Evolutionary conservation across 2,888 invertebrate genomes (phyloP).

Genomic region (Caenorhabditis panamensis): DNA sequence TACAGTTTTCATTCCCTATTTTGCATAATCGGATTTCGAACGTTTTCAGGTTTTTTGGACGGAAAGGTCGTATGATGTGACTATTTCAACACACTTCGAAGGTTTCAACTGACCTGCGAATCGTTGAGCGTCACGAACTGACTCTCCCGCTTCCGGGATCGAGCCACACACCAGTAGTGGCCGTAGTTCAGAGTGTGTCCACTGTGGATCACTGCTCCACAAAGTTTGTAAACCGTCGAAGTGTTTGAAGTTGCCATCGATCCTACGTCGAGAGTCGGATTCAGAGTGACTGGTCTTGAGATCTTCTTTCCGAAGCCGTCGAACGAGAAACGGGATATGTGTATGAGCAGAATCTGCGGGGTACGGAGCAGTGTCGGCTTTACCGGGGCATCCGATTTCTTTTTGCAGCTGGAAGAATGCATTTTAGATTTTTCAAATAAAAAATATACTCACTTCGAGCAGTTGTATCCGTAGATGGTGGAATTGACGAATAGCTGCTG

Average conservation of each 20-base stretch:
- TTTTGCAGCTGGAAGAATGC: constrained; percentile 40
- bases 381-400: constrained; percentile 56
- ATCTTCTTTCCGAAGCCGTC: constrained; percentile 58
- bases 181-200: constrained; percentile 50
- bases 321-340: constrained; percentile 57
- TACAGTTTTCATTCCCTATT: no score
- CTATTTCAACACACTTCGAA: no score
- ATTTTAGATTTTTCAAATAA: background rate
- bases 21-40: constrained; percentile 43
- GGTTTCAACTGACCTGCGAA: constrained; percentile 29
- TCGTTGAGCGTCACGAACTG: constrained; percentile 53
- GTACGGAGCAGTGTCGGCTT: constrained; percentile 53
- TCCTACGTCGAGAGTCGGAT: constrained; percentile 51
- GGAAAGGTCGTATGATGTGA: background rate
- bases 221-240: constrained; percentile 55
- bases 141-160: constrained; percentile 37
- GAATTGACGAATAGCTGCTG: constrained; percentile 41
- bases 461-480: constrained; percentile 54
- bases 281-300: constrained; percentile 44
- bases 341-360: constrained; percentile 52
- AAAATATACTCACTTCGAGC: constrained; percentile 24
- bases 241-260: constrained; percentile 48
- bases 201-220: constrained; percentile 51
- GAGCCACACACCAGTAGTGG: constrained; percentile 58
- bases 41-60: background rate